Conservation (phyloP, 2,888 invertebrate species). For the Nemurella pictetii region DNA sequence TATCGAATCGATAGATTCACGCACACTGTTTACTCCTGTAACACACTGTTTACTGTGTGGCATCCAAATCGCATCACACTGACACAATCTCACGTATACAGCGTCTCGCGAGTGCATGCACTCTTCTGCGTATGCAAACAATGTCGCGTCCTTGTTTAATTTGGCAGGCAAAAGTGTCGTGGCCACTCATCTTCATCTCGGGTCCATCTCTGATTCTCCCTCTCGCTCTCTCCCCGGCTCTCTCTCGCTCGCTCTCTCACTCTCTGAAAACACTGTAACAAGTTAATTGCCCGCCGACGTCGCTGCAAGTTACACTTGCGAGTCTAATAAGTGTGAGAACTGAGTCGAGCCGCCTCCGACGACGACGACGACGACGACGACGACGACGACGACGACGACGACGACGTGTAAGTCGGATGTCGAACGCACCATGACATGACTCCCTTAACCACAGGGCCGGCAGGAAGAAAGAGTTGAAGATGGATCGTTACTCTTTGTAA, state of each 20-base stretch:
- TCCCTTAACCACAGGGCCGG: not conserved
- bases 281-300: not conserved
- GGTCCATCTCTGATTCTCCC: not conserved
- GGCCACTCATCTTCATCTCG: not conserved
- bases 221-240: not conserved
- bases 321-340: conserved; percentile 15
- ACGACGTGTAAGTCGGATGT: not conserved
- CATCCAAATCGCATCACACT: not conserved
- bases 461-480: not conserved
- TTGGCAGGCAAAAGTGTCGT: not conserved
- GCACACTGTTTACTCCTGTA: no score
- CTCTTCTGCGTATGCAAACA: not conserved
- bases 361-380: not conserved
- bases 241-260: not conserved
- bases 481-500: not conserved
- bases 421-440: not conserved
- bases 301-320: not conserved
- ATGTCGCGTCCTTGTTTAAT: not conserved
- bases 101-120: not conserved
- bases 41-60: no score
- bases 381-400: not conserved
- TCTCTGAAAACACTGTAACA: not conserved
- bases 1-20: no score
- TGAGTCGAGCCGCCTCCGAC: not conserved
- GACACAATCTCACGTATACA: not conserved